phyloP scores from a whole-genome alignment of 2,113 vertebrate genomes.

The Rhynchopsitta pachyrhyncha region DNA sequence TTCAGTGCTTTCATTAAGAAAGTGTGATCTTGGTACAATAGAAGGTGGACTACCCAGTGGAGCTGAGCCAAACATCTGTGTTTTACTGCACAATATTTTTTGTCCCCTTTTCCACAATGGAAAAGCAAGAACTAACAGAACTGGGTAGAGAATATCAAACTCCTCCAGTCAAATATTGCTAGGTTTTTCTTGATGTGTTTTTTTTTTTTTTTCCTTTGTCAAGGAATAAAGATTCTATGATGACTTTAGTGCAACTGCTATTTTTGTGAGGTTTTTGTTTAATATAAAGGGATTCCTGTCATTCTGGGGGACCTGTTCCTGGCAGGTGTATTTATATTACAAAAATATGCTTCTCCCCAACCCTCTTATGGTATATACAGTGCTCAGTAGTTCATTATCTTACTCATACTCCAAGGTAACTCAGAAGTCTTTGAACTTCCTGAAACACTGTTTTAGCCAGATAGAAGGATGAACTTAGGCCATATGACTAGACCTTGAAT shows the following conservation, averaged over 20 bases:
- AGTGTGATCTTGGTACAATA: neutral
- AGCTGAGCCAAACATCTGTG: neutral
- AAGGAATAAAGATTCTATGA: neutral
- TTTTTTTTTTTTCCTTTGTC: neutral
- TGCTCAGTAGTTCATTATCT: neutral
- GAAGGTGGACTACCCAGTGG: neutral
- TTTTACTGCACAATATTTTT: neutral
- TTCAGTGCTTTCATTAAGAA: neutral
- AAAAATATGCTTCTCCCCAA: neutral
- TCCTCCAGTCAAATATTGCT: neutral
- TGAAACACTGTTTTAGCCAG: neutral
- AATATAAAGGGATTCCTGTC: neutral
- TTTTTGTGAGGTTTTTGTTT: neutral
- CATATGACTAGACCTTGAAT: neutral
- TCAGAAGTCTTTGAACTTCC: neutral
- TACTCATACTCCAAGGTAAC: neutral
- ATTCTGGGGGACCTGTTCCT: neutral
- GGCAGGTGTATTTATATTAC: neutral
- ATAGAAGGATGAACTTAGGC: neutral
- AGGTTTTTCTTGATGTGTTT: neutral
- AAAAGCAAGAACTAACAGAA: neutral
- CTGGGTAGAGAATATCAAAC: neutral
- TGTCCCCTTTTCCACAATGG: neutral
- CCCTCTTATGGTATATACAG: neutral
- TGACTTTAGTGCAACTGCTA: neutral